Percentiles rank a stretch among this genome's conserved stretches.
phyloP scores from a whole-genome alignment of 2,113 vertebrate genomes.

The Gymnogyps californianus region DNA sequence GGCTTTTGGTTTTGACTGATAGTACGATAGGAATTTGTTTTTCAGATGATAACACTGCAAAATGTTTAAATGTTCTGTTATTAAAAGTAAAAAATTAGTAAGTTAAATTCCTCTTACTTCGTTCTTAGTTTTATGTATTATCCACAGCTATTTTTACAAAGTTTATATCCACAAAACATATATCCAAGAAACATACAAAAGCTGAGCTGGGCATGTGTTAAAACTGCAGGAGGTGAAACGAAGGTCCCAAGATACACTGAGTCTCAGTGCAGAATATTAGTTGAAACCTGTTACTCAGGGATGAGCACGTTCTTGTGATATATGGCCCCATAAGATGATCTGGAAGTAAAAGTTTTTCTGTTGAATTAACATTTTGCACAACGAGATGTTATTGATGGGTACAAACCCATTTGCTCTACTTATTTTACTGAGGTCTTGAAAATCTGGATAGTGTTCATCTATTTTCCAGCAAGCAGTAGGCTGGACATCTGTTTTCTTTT shows the following conservation, averaged over 20 bases:
- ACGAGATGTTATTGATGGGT: slow-evolving; percentile 26
- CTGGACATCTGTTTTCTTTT: slow-evolving; percentile 59
- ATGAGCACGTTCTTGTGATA: background rate
- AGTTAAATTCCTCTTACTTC: background rate
- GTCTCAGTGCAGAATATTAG: background rate
- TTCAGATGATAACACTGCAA: background rate
- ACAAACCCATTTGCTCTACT: slow-evolving; percentile 13
- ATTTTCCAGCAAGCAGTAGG: slow-evolving; percentile 62
- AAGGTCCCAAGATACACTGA: background rate
- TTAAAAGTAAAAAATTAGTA: background rate
- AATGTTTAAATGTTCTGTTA: background rate
- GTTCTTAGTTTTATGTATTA: background rate
- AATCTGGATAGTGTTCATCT: slow-evolving; percentile 42
- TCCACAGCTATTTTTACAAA: background rate
- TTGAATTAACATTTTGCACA: background rate
- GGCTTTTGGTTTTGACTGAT: background rate
- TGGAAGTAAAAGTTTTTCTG: background rate
- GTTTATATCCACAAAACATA: background rate
- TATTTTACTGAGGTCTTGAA: slow-evolving; percentile 53
- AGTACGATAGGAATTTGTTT: background rate
- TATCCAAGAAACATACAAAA: background rate
- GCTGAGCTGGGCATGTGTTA: background rate
- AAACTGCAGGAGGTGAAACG: background rate
- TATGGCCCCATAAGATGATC: background rate
- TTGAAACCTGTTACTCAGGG: background rate